Conservation (phyloP, 30 jellyfish, hydroid and myxozoan species). For the Cassiopea xamachana region DNA sequence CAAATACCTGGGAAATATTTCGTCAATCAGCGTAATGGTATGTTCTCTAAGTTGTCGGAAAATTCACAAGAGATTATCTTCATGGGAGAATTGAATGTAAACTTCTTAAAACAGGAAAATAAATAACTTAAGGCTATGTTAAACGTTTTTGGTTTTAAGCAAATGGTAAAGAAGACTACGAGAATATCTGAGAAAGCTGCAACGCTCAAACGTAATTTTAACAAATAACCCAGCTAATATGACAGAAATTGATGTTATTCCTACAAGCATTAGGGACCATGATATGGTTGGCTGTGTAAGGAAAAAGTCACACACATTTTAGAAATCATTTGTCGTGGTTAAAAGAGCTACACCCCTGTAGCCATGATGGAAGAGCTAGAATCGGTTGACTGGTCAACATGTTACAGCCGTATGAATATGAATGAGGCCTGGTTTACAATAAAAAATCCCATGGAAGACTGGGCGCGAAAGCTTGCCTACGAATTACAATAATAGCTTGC, state of each 20-base stretch:
- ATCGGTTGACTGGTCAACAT: constrained; percentile 42
- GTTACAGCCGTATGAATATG: constrained; percentile 37
- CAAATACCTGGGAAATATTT: constrained; percentile 37
- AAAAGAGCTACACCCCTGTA: constrained; percentile 63
- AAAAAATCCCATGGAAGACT: no score
- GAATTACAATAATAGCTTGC: no score
- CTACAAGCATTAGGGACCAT: constrained; percentile 73
- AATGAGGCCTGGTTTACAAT: constrained; percentile 20
- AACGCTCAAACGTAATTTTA: constrained; percentile 47
- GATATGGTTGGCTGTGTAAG: constrained; percentile 66
- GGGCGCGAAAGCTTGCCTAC: no score
- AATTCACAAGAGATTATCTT: constrained; percentile 35
- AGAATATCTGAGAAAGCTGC: constrained; percentile 38
- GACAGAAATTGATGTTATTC: constrained; percentile 49
- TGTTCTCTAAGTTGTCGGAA: constrained; percentile 22
- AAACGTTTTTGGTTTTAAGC: constrained; percentile 21
- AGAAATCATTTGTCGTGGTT: constrained; percentile 47
- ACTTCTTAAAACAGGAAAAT: constrained; percentile 41
- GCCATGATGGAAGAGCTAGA: constrained; percentile 59
- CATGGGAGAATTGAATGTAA: constrained; percentile 40
- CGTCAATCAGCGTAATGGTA: constrained; percentile 7
- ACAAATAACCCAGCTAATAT: constrained; percentile 44
- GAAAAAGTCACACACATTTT: constrained; percentile 40
- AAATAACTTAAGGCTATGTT: constrained; percentile 44
- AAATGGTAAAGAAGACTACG: constrained; percentile 45